Base-by-base conservation (phyloP, 2,888 invertebrate species). In the Xanthostigma xanthostigma region DNA sequence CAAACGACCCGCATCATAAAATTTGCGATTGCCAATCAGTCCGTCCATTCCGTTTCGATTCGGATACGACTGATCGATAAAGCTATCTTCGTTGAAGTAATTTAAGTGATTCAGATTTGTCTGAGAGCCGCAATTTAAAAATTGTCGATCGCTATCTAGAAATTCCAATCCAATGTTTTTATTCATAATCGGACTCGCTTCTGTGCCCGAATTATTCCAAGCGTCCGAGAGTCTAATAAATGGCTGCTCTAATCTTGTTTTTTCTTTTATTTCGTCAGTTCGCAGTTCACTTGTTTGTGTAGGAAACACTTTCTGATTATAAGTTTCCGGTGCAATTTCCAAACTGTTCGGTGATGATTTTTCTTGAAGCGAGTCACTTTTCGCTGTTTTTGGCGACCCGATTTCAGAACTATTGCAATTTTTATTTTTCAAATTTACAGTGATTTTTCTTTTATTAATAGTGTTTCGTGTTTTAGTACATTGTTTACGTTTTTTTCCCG, bases 121-220 rank as follows among this genome's bases (percentile, higher is more conserved):
- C 49, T 59, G 58, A 12, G 57, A 57, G 50, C 58, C 57, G 2
- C 55, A 54, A 50, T 59, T 53, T 37, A 51, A 44, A 33, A 50
- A 17, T 8, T 36, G 33, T 42, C 27, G 42, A 9, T 14, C 33
- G 9, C 12, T 27, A 17, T 42, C 42, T 9, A 17, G 33, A 42
- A 27, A 42, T 42, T 27, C 42, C 14, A 12, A 64, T 61, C 35
- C 63, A 54, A 49, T 62, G 58, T 45, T 62, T 62, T 17, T 59
- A 11, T 42, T 17, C 10, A 42, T 12, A 6, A n/a, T 61, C 8
- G 63, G 63, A 55, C 60, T 61, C 6, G 68, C 68, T 55, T 68
- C 68, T 10, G 67, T 68, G 17, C 62, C 61, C 2, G 61, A 64
- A 4, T 64, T 60, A 48, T 59, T 66, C 47, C 64, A 64, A 27